A percentile compares a stretch with the other conserved stretches of the same genome.
These are phyloP conservation scores for Pseudomugil tenellus DNA, from an alignment of 2,797 vertebrate genomes.

Conservation along the genomic window DNA sequence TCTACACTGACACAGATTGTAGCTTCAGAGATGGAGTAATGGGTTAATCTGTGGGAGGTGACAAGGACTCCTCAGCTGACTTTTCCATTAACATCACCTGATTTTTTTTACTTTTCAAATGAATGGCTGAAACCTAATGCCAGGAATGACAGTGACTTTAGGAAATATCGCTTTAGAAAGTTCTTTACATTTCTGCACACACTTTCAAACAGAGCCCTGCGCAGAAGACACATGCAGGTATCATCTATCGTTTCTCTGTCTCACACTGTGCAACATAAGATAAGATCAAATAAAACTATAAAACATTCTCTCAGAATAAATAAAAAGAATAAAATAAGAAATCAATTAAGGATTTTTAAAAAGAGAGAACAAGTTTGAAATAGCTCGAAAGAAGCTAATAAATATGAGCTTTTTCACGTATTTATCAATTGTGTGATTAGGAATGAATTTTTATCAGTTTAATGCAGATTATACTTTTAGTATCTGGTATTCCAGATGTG, in stretches of 20 bases:
- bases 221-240: background rate
- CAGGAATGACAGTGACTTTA: background rate
- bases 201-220: background rate
- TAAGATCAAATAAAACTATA: background rate
- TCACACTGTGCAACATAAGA: background rate
- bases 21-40: constrained; percentile 39
- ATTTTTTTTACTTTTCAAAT: background rate
- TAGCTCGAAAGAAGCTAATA: background rate
- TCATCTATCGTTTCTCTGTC: background rate
- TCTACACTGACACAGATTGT: constrained; percentile 47
- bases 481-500: background rate
- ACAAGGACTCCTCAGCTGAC: constrained; percentile 27
- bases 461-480: background rate
- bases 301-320: background rate
- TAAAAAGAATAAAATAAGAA: background rate
- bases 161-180: background rate
- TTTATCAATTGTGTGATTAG: background rate
- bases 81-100: constrained; percentile 11
- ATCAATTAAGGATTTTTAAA: background rate
- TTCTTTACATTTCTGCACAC: background rate
- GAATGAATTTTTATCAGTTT: background rate
- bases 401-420: background rate
- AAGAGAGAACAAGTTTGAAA: background rate
- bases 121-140: background rate
- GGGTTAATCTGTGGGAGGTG: constrained; percentile 56